These are phyloP conservation scores for Nebria brevicollis DNA, from an alignment of 2,888 invertebrate species.

Conservation along the genomic window DNA sequence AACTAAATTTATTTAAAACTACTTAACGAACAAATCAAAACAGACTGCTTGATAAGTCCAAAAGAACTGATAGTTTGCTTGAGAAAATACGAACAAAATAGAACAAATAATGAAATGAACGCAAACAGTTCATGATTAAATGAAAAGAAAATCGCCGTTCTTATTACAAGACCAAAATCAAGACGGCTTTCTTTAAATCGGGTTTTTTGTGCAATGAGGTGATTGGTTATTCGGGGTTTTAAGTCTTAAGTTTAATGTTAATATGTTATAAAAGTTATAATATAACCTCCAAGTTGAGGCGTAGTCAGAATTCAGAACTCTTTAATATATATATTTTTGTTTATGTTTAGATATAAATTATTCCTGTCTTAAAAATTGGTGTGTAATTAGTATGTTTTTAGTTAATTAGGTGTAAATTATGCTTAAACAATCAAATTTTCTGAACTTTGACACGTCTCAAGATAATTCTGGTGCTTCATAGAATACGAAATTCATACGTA, in stretches of 20 bases:
- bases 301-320: conserved; percentile 38
- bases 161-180: conserved; percentile 21
- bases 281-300: conserved; percentile 31
- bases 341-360: conserved; percentile 53
- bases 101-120: conserved; percentile 17
- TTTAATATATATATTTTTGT: conserved; percentile 47
- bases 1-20: conserved; percentile 25
- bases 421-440: conserved; percentile 49
- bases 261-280: conserved; percentile 46
- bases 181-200: conserved; percentile 66
- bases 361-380: conserved; percentile 23
- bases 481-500: conserved; percentile 51
- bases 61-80: conserved; percentile 38
- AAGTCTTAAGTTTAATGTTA: conserved; percentile 41
- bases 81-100: conserved; percentile 36
- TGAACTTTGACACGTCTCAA: conserved; percentile 60
- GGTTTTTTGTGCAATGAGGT: conserved; percentile 88
- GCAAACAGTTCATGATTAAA: conserved; percentile 16
- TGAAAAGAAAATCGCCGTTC: not conserved
- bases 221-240: conserved; percentile 70
- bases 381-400: conserved; percentile 9
- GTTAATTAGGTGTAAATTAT: conserved; percentile 38
- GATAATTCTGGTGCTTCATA: conserved; percentile 62
- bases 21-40: conserved; percentile 17
- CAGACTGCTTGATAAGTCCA: conserved; percentile 43